Evolutionary conservation across 2,797 vertebrate species (phyloP).

Genomic region (Ctenosaura bakeri): DNA sequence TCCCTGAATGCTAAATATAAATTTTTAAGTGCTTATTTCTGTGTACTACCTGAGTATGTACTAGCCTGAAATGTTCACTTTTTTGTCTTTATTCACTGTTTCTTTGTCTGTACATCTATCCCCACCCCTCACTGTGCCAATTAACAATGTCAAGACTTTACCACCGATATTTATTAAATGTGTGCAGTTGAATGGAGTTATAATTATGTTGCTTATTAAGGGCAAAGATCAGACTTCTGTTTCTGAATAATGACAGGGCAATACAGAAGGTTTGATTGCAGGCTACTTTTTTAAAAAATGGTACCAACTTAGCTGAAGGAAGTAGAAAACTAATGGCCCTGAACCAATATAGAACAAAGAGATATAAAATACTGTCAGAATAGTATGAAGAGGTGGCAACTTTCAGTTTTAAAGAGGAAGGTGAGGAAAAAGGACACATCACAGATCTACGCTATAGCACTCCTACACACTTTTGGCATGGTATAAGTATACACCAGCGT

Average conservation of each 20-base stretch:
- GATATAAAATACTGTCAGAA: slow-evolving; percentile 27
- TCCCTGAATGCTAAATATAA: not conserved
- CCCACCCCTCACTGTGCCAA: not conserved
- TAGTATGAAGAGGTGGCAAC: slow-evolving; percentile 19
- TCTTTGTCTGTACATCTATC: not conserved
- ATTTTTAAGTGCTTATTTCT: not conserved
- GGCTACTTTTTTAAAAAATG: not conserved
- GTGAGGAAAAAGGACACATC: not conserved
- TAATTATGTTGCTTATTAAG: slow-evolving; percentile 76
- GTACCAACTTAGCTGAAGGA: slow-evolving; percentile 37
- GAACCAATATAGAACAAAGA: slow-evolving; percentile 29
- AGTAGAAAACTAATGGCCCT: slow-evolving; percentile 44
- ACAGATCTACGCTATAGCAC: not conserved
- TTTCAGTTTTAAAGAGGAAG: slow-evolving; percentile 22
- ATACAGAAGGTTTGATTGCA: slow-evolving; percentile 44
- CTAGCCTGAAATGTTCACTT: not conserved
- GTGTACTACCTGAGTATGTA: accelerated
- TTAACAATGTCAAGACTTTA: slow-evolving; percentile 40
- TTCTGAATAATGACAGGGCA: slow-evolving; percentile 45
- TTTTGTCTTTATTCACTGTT: not conserved
- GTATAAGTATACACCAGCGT: too few species aligned
- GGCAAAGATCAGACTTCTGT: slow-evolving; percentile 42
- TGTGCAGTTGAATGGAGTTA: slow-evolving; percentile 63
- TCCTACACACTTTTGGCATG: too few species aligned
- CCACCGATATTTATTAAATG: slow-evolving; percentile 44